Conservation (phyloP, 2,888 invertebrate species). For the Leucophenga maculata region DNA sequence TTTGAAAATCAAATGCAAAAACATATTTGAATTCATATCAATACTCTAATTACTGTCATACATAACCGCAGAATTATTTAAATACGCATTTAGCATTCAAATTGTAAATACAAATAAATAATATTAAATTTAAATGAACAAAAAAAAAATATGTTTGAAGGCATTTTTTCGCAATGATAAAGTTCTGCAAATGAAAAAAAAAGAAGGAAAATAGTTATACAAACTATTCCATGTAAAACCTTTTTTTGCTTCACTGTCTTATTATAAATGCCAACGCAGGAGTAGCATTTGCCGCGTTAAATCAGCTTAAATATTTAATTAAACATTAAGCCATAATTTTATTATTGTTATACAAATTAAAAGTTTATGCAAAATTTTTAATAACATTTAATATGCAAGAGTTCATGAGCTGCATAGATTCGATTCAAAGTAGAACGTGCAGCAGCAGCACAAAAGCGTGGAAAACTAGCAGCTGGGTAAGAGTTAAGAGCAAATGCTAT, state of each 20-base stretch:
- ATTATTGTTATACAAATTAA: conserved; percentile 54
- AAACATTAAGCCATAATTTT: conserved; percentile 60
- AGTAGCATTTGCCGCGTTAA: conserved; percentile 40
- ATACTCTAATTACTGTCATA: conserved; percentile 21
- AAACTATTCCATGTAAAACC: neutral
- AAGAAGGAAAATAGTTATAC: too few species aligned
- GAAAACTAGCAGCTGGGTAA: too few species aligned
- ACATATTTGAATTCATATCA: conserved; percentile 24
- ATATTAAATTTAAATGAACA: neutral
- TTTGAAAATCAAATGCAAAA: conserved; percentile 24
- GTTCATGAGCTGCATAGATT: neutral
- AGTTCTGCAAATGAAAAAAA: too few species aligned
- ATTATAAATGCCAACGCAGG: conserved; percentile 19
- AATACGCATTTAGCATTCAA: neutral
- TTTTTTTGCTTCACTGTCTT: neutral
- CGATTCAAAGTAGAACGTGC: too few species aligned
- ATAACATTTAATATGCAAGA: conserved; percentile 48
- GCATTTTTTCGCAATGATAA: too few species aligned
- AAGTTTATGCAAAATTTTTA: conserved; percentile 52
- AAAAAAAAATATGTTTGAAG: too few species aligned
- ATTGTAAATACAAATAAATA: too few species aligned
- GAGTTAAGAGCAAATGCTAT: too few species aligned
- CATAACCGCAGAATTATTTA: conserved; percentile 7
- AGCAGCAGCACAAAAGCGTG: too few species aligned
- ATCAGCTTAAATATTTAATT: conserved; percentile 24